phyloP scores from a whole-genome alignment of 2,113 vertebrate species.

The Limanda limanda region DNA sequence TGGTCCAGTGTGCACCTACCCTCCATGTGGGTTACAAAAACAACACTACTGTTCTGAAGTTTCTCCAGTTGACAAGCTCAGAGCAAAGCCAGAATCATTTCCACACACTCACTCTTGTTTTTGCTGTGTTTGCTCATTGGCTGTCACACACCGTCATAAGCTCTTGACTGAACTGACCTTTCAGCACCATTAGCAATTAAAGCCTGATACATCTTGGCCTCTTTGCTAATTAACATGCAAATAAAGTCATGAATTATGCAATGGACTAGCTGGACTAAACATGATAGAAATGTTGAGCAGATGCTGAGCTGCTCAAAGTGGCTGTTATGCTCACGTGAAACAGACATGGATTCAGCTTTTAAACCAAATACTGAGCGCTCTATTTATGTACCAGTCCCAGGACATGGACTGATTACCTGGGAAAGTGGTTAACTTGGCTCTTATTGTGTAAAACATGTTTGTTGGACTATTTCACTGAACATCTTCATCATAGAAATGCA shows the following conservation, averaged over 20 bases:
- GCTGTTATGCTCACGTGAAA: slow-evolving; percentile 15
- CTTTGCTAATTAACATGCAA: slow-evolving; percentile 82
- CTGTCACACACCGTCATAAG: slow-evolving; percentile 27
- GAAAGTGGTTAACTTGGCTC: neutral
- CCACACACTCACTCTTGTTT: neutral
- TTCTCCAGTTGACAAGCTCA: neutral
- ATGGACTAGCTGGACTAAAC: slow-evolving; percentile 79
- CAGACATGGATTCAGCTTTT: neutral
- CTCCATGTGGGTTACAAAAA: too few species aligned
- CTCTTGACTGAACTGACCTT: slow-evolving; percentile 70
- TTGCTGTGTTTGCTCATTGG: slow-evolving; percentile 4
- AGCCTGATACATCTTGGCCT: slow-evolving; percentile 78
- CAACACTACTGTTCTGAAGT: neutral
- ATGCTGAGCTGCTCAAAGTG: slow-evolving; percentile 7
- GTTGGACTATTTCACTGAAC: neutral
- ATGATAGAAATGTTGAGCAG: slow-evolving; percentile 40
- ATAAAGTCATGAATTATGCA: slow-evolving; percentile 77
- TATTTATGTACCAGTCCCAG: neutral
- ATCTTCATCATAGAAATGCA: neutral
- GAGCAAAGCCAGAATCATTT: neutral
- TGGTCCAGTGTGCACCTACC: too few species aligned
- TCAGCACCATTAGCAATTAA: slow-evolving; percentile 80
- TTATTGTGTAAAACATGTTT: neutral
- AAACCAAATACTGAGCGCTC: neutral
- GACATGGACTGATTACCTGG: neutral